Evolutionary conservation across 2,888 invertebrate genomes (phyloP).

Genomic region (Parnassius mnemosyne): DNA sequence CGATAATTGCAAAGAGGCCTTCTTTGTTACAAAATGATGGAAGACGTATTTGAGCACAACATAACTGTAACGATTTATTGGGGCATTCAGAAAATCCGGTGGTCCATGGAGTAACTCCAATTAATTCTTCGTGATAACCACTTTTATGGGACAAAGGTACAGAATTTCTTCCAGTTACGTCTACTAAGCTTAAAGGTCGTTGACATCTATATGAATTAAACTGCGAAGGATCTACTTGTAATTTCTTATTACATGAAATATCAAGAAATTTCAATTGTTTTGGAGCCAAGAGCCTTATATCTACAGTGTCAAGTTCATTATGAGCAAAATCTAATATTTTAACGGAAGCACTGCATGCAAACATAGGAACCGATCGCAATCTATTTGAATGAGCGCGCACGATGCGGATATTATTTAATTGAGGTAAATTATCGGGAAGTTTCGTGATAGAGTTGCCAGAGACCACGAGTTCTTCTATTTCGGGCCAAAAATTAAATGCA

Average conservation of each 20-base stretch:
- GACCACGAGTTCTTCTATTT: constrained; percentile 89
- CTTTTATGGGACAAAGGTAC: constrained; percentile 80
- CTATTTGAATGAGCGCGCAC: constrained; percentile 91
- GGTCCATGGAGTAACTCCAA: constrained; percentile 85
- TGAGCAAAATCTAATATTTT: constrained; percentile 92
- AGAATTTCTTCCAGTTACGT: constrained; percentile 90
- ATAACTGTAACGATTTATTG: constrained; percentile 86
- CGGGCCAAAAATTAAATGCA: constrained; percentile 87
- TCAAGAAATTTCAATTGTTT: constrained; percentile 92
- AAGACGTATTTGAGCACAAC: constrained; percentile 88
- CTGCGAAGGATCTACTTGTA: constrained; percentile 91
- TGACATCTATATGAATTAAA: constrained; percentile 89
- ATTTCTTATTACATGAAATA: constrained; percentile 89
- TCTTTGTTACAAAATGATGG: constrained; percentile 90
- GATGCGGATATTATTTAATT: constrained; percentile 85
- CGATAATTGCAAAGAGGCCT: constrained; percentile 91
- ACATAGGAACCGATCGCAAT: constrained; percentile 86
- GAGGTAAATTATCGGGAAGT: constrained; percentile 88
- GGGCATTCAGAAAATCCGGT: constrained; percentile 93
- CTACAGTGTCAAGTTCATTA: constrained; percentile 90
- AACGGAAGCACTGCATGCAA: constrained; percentile 86
- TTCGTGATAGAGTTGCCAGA: constrained; percentile 90
- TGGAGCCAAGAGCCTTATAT: constrained; percentile 87
- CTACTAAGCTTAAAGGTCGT: constrained; percentile 89
- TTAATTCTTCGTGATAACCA: constrained; percentile 78